Conservation (phyloP, 2,113 vertebrate species). For the Podilymbus podiceps region DNA sequence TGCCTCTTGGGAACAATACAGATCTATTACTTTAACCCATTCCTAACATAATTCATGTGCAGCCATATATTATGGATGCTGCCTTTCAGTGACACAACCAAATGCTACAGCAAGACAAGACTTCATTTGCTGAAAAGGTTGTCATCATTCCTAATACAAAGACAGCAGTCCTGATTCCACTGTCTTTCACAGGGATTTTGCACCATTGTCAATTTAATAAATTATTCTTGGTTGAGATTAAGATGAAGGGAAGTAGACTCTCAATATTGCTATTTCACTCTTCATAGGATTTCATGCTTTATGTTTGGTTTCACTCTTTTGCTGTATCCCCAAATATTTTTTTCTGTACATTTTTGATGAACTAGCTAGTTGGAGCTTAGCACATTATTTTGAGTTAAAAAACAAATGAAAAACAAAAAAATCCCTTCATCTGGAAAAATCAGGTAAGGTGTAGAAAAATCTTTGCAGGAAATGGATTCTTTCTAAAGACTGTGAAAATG, state of each 20-base stretch:
- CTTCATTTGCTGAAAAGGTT: constrained; percentile 55
- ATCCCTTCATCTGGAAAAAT: background rate
- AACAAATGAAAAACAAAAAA: background rate
- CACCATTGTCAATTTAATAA: background rate
- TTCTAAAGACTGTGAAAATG: background rate
- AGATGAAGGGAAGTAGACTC: background rate
- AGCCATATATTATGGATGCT: background rate
- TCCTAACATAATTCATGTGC: constrained; percentile 45
- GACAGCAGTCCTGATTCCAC: background rate
- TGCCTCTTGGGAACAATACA: constrained; percentile 44
- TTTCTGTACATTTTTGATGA: background rate
- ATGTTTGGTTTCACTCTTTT: background rate
- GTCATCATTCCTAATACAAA: constrained; percentile 24
- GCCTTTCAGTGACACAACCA: background rate
- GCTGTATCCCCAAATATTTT: background rate
- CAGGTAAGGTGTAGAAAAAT: background rate
- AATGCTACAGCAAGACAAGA: constrained; percentile 30
- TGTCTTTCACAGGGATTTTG: background rate
- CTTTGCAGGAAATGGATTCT: background rate
- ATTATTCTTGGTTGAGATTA: background rate
- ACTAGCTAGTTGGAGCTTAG: background rate
- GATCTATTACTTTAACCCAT: constrained; percentile 69
- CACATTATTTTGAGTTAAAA: background rate
- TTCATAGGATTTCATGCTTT: background rate
- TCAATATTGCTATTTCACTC: background rate